phyloP scores from a whole-genome alignment of 1,140 invertebrate species.

The Anthonomus grandis region DNA sequence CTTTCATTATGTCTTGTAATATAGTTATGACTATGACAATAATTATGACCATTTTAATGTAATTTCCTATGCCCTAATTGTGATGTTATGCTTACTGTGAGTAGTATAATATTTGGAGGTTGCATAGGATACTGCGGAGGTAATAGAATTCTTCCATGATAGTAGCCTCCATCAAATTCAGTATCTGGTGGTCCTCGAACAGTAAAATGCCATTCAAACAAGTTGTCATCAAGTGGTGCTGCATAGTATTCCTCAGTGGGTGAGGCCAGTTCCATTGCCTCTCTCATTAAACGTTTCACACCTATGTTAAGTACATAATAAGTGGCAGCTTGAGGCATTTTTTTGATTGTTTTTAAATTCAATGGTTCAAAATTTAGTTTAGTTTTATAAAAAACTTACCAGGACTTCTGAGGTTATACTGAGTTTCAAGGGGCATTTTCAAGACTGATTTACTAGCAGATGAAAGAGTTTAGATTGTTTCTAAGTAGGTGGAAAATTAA shows the following conservation, averaged over 20 bases:
- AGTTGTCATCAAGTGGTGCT: slow-evolving; percentile 88
- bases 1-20: no score
- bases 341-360: slow-evolving; percentile 5
- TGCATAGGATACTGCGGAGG: slow-evolving; percentile 96
- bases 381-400: slow-evolving; percentile 36
- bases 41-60: no score
- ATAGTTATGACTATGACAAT: no score
- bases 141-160: slow-evolving; percentile 88
- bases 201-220: slow-evolving; percentile 99
- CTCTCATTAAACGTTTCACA: slow-evolving; percentile 91
- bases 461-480: not conserved
- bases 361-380: not conserved
- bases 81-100: slow-evolving; percentile 70
- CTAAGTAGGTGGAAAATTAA: not conserved
- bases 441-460: not conserved
- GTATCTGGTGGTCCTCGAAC: slow-evolving; percentile 81
- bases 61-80: no score
- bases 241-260: slow-evolving; percentile 90
- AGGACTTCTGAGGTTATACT: slow-evolving; percentile 47
- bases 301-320: slow-evolving; percentile 54
- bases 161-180: slow-evolving; percentile 87
- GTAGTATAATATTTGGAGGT: slow-evolving; percentile 90
- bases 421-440: slow-evolving; percentile 39
- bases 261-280: slow-evolving; percentile 81
- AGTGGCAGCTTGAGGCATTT: not conserved